Percentiles rank a stretch among this genome's conserved stretches.
These are phyloP conservation scores for Lepus timidus DNA, from an alignment of 2,113 vertebrate genomes.

Conservation along the genomic window DNA sequence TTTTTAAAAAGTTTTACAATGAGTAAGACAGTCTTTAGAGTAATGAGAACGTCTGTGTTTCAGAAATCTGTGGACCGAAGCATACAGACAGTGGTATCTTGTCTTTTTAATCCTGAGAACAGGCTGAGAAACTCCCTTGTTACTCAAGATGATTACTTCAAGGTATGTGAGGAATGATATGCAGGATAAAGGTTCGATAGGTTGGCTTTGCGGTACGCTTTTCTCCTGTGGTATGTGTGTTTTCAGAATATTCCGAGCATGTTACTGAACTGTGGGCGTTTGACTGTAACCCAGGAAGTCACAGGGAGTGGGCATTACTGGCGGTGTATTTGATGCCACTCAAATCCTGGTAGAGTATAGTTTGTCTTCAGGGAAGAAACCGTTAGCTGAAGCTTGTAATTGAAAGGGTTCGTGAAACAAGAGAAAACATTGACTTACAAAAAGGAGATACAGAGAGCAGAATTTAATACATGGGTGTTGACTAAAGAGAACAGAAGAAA, in stretches of 20 bases:
- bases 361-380: conserved; percentile 35
- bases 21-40: conserved; percentile 52
- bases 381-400: neutral
- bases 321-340: neutral
- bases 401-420: conserved; percentile 43
- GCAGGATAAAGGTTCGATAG: conserved; percentile 26
- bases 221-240: neutral
- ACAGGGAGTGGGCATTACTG: conserved; percentile 25
- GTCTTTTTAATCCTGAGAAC: conserved; percentile 87
- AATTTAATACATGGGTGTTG: neutral
- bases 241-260: conserved; percentile 8
- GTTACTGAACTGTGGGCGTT: conserved; percentile 39
- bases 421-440: conserved; percentile 44
- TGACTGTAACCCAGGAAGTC: neutral
- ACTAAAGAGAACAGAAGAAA: conserved; percentile 10
- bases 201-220: neutral
- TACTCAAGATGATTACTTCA: conserved; percentile 87
- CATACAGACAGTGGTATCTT: conserved; percentile 90
- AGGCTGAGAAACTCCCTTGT: conserved; percentile 85
- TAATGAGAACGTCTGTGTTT: conserved; percentile 82
- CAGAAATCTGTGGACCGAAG: conserved; percentile 91
- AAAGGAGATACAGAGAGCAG: conserved; percentile 11
- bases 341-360: neutral
- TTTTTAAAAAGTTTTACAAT: neutral
- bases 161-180: conserved; percentile 83